phyloP scores from a whole-genome alignment of 1,140 invertebrate genomes.

The Brachionus manjavacas region DNA sequence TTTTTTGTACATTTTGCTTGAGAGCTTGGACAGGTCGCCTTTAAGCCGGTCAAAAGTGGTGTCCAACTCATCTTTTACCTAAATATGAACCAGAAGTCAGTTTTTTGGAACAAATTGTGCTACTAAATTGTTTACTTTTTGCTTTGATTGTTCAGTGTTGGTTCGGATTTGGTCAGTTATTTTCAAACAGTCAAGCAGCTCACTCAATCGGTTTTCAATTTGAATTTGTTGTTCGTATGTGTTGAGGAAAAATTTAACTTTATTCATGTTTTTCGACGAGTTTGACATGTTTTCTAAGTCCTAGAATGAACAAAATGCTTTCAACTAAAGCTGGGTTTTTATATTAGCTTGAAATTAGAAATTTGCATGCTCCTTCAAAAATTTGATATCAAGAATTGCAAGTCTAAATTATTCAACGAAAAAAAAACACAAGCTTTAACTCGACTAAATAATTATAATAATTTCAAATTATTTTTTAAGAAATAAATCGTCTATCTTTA shows the following conservation, averaged over 20 bases:
- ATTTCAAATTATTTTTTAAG: constrained; percentile 15
- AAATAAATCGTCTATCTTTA: not conserved
- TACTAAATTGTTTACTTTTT: not conserved
- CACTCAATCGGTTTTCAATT: not conserved
- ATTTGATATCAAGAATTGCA: not conserved
- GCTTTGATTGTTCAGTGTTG: not conserved
- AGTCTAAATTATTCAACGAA: constrained; percentile 20
- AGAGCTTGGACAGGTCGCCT: not conserved
- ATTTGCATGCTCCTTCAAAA: constrained; percentile 11
- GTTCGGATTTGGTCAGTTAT: not conserved
- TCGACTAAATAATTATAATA: constrained; percentile 18
- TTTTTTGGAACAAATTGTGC: not conserved
- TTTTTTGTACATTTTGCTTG: not conserved
- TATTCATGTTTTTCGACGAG: not conserved
- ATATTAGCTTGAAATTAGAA: not conserved
- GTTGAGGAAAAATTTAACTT: not conserved
- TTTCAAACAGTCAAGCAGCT: constrained; percentile 11
- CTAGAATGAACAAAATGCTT: constrained; percentile 21
- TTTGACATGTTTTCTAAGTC: not conserved
- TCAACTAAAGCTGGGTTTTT: not conserved
- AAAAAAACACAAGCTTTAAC: not conserved
- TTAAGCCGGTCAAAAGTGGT: not conserved
- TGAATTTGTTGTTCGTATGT: not conserved
- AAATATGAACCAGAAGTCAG: not conserved
- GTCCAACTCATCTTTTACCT: not conserved